A percentile compares a stretch with the other conserved stretches of the same genome.
These are phyloP conservation scores for Heliconius ethilla DNA, from an alignment of 2,888 invertebrate species.

Conservation along the genomic window DNA sequence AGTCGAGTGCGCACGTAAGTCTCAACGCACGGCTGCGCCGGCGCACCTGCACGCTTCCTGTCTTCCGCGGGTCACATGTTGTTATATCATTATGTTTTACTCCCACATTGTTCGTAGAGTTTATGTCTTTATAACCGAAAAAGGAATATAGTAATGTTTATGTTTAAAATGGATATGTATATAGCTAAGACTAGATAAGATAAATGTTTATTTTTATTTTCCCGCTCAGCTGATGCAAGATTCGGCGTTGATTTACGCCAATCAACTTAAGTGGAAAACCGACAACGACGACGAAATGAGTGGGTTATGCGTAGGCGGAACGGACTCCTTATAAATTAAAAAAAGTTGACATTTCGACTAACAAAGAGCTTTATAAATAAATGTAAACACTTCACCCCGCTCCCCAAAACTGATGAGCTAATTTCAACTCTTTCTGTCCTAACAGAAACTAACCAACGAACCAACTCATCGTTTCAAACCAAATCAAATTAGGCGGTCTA, in stretches of 20 bases:
- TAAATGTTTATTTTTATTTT: too few relatives aligned
- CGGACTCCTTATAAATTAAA: too few relatives aligned
- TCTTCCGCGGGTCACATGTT: slow-evolving; percentile 51
- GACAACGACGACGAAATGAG: too few relatives aligned
- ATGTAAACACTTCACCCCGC: too few relatives aligned
- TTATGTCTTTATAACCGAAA: neutral
- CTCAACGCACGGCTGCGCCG: slow-evolving; percentile 62
- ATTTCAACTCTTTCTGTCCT: too few relatives aligned
- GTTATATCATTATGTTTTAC: slow-evolving; percentile 15
- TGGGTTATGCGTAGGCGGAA: too few relatives aligned
- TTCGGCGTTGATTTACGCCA: too few relatives aligned
- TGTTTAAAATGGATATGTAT: neutral
- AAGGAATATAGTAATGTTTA: neutral
- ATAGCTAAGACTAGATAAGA: neutral
- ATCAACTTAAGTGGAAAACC: too few relatives aligned
- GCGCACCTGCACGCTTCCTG: slow-evolving; percentile 73
- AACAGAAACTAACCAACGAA: neutral
- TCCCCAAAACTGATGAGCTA: too few relatives aligned
- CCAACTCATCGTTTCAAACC: neutral
- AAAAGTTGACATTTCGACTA: neutral
- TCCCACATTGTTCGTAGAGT: slow-evolving; percentile 3
- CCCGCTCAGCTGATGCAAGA: too few relatives aligned
- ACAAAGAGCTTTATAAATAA: neutral
- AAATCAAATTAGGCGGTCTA: neutral
- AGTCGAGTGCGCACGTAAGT: slow-evolving; percentile 52